These are phyloP conservation scores for Dorcus hopei DNA, from an alignment of 2,888 invertebrate genomes.

Conservation along the genomic window DNA sequence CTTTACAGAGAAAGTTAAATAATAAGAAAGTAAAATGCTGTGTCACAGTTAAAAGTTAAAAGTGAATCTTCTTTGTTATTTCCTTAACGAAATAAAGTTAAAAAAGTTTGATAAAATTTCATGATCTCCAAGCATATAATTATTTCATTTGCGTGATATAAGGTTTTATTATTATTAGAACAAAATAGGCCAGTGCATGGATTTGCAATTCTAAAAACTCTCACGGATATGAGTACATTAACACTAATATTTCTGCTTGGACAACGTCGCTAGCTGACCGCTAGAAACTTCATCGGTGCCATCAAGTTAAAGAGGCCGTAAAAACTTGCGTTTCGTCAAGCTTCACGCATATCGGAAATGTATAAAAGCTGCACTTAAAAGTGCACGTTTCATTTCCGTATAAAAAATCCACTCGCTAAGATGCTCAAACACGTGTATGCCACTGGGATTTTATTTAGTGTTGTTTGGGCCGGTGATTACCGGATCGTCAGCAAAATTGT, in stretches of 20 bases:
- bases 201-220: background rate
- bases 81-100: background rate
- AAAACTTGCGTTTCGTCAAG: constrained; percentile 10
- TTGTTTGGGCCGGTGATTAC: background rate
- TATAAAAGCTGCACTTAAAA: constrained; percentile 10
- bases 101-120: too few relatives aligned
- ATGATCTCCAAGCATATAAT: background rate
- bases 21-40: too few relatives aligned
- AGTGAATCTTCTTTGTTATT: too few relatives aligned
- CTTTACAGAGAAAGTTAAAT: too few relatives aligned
- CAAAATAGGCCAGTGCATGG: background rate
- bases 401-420: background rate
- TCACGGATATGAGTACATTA: background rate
- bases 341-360: constrained; percentile 10
- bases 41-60: too few relatives aligned
- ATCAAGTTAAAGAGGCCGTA: constrained; percentile 13
- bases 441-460: background rate
- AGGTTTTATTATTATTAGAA: background rate
- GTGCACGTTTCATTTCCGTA: background rate
- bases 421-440: background rate
- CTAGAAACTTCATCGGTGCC: too few relatives aligned
- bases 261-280: too few relatives aligned
- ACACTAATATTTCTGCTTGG: background rate
- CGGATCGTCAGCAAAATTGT: background rate
- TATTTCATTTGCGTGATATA: background rate